phyloP scores from a whole-genome alignment of 37 sponge, comb jelly and placozoan species.

The Halisarca cf. caerulea region DNA sequence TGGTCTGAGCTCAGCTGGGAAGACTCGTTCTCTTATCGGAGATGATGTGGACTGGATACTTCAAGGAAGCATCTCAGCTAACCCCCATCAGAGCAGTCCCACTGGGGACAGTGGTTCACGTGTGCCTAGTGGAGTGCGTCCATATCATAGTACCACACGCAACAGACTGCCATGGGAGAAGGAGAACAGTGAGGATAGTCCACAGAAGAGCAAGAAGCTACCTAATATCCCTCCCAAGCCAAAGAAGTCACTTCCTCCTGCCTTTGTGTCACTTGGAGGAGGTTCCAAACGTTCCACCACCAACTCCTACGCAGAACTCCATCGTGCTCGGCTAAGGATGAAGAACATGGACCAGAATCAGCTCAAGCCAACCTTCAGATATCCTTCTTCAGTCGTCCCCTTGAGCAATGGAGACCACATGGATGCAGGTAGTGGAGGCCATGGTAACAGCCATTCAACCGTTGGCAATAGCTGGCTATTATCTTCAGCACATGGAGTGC shows the following conservation, averaged over 20 bases:
- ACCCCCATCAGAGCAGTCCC: neutral
- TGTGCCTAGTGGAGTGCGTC: slow-evolving; percentile 25
- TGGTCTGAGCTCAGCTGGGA: neutral
- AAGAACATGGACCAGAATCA: neutral
- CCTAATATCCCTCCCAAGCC: neutral
- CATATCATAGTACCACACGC: slow-evolving; percentile 75
- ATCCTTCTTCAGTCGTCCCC: neutral
- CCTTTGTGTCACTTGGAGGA: neutral
- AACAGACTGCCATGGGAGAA: slow-evolving; percentile 67
- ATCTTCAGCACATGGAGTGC: neutral
- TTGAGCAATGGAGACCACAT: neutral
- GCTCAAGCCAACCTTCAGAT: neutral
- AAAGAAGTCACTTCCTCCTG: neutral
- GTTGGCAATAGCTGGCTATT: neutral
- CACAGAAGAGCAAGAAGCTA: neutral
- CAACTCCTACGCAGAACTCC: slow-evolving; percentile 16
- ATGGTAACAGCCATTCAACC: neutral
- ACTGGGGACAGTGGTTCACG: neutral
- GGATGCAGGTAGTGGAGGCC: too few species aligned
- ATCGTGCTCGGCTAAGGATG: neutral
- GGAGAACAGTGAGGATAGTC: neutral
- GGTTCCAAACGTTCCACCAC: neutral
- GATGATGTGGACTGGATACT: slow-evolving; percentile 84
- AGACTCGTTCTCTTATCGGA: slow-evolving; percentile 34
- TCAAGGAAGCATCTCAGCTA: slow-evolving; percentile 7